These are phyloP conservation scores for Eospalax fontanierii DNA, from an alignment of 2,797 vertebrate species.

Conservation along the genomic window DNA sequence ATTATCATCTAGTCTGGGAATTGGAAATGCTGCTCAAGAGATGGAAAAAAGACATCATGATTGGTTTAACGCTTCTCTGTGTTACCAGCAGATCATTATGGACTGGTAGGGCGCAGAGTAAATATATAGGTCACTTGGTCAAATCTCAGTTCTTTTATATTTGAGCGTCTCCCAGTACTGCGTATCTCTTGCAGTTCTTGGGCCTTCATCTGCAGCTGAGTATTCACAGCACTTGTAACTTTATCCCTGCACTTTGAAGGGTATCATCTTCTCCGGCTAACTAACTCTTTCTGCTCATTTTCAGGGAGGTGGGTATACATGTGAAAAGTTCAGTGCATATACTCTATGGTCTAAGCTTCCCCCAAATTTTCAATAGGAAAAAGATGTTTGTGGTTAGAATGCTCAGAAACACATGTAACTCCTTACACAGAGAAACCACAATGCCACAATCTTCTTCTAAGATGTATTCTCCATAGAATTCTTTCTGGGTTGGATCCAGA, in stretches of 20 bases:
- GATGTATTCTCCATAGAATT: slow-evolving; percentile 84
- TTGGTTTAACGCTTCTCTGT: slow-evolving; percentile 15
- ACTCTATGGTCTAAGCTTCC: neutral
- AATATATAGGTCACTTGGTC: neutral
- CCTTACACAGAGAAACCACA: slow-evolving; percentile 85
- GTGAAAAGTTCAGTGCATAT: neutral
- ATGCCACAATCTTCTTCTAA: slow-evolving; percentile 85
- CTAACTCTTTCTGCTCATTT: slow-evolving; percentile 11
- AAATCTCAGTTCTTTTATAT: neutral
- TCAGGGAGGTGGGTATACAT: neutral
- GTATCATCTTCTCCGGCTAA: slow-evolving; percentile 22
- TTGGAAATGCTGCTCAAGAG: slow-evolving; percentile 84
- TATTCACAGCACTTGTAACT: neutral
- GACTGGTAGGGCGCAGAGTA: neutral
- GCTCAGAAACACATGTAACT: slow-evolving; percentile 67
- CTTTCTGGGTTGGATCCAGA: slow-evolving; percentile 79
- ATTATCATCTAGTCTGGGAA: slow-evolving; percentile 83
- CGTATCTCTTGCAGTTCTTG: neutral
- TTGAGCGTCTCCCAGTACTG: neutral
- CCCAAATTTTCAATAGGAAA: slow-evolving; percentile 34
- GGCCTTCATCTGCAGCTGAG: neutral
- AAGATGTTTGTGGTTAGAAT: slow-evolving; percentile 55
- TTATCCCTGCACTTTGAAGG: neutral
- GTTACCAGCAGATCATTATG: slow-evolving; percentile 43
- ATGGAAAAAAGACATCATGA: slow-evolving; percentile 68